phyloP scores from a whole-genome alignment of 2,113 vertebrate genomes.

The Raja brachyura region DNA sequence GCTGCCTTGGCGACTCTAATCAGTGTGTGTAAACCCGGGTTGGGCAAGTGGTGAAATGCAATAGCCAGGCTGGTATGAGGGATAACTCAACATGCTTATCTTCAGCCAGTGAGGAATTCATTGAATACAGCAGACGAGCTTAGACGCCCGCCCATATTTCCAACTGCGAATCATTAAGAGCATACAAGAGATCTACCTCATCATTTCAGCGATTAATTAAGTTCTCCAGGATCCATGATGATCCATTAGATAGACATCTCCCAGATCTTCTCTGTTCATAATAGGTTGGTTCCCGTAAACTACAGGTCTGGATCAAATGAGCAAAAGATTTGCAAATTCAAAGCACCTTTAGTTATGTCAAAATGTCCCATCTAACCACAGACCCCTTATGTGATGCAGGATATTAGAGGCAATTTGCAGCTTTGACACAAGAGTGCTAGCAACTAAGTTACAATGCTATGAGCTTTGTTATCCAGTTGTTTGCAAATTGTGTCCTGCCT shows the following conservation, averaged over 20 bases:
- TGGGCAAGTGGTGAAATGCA: not conserved
- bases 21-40: not conserved
- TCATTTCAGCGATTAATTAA: not conserved
- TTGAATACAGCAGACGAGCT: not conserved
- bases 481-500: not conserved
- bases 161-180: not conserved
- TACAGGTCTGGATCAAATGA: too few relatives aligned
- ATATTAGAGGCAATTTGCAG: too few relatives aligned
- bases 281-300: not conserved
- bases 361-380: too few relatives aligned
- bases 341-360: too few relatives aligned
- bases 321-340: too few relatives aligned
- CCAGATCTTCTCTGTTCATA: not conserved
- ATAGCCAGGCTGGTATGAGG: too few relatives aligned
- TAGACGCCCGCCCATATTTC: not conserved
- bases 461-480: not conserved
- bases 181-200: not conserved
- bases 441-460: too few relatives aligned
- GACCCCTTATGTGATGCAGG: too few relatives aligned
- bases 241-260: not conserved
- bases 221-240: not conserved
- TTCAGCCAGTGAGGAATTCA: not conserved
- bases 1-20: not conserved
- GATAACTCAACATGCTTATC: not conserved
- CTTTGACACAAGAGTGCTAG: too few relatives aligned